phyloP scores from a whole-genome alignment of 2,888 invertebrate species.

The Synergus gifuensis region DNA sequence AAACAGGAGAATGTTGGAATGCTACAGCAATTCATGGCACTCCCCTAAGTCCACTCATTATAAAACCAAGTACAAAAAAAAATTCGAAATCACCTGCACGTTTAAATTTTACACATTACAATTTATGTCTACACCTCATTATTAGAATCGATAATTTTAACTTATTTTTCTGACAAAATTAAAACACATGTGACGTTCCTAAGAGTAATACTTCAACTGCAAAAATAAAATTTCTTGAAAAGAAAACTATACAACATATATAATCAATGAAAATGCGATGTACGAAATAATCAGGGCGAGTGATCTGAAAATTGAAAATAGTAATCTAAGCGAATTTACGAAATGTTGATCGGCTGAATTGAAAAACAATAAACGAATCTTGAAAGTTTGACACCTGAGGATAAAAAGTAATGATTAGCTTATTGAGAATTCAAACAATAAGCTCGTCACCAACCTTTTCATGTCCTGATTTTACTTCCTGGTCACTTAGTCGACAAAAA shows the following conservation, averaged over 20 bases:
- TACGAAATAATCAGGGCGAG: slow-evolving; percentile 10
- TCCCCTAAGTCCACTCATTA: neutral
- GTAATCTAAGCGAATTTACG: neutral
- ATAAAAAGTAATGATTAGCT: neutral
- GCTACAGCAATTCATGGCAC: neutral
- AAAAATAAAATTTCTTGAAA: slow-evolving; percentile 6
- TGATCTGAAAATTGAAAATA: neutral
- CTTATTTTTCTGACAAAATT: neutral
- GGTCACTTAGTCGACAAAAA: neutral
- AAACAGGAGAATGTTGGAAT: slow-evolving; percentile 15
- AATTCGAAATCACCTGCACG: neutral
- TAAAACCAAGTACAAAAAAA: neutral
- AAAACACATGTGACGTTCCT: neutral
- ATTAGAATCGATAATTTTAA: neutral
- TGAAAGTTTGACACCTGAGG: neutral
- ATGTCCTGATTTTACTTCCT: slow-evolving; percentile 33
- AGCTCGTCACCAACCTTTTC: slow-evolving; percentile 25
- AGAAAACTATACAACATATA: slow-evolving; percentile 19
- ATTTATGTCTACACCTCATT: neutral
- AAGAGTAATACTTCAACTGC: neutral
- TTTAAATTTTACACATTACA: neutral
- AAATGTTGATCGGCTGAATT: neutral
- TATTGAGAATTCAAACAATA: slow-evolving; percentile 18
- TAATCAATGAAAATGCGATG: slow-evolving; percentile 37
- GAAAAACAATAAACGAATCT: neutral